Evolutionary conservation across 1,140 invertebrate genomes (phyloP).

Genomic region (Bombus cullumanus): DNA sequence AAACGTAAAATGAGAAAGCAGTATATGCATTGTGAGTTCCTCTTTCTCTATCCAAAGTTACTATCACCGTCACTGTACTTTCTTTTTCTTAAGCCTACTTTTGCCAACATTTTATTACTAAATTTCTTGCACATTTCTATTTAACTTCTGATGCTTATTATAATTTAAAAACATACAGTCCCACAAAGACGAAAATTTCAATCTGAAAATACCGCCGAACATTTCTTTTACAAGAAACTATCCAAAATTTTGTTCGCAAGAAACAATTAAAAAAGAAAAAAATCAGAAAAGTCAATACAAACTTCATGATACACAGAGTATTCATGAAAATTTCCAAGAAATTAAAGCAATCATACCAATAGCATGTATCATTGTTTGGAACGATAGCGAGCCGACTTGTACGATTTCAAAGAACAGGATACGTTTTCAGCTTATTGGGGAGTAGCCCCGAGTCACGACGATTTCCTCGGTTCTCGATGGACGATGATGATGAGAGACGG

Average conservation of each 20-base stretch:
- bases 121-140: neutral
- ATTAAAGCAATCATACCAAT: no score
- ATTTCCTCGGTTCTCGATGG: slow-evolving; percentile 51
- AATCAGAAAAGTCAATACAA: no score
- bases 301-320: no score
- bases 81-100: neutral
- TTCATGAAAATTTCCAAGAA: no score
- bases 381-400: neutral
- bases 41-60: neutral
- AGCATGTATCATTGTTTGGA: neutral
- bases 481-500: slow-evolving; percentile 56
- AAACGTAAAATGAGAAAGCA: neutral
- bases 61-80: neutral
- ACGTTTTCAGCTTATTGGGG: slow-evolving; percentile 16
- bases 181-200: neutral
- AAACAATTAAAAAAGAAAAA: no score
- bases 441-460: slow-evolving; percentile 45
- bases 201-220: neutral
- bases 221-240: no score
- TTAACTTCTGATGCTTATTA: neutral
- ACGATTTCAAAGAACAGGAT: slow-evolving; percentile 27
- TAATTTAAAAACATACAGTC: neutral
- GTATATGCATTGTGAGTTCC: neutral
- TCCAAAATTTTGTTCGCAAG: no score
- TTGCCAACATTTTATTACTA: neutral